These are phyloP conservation scores for Channa maculata DNA, from an alignment of 2,113 vertebrate genomes.

Conservation along the genomic window DNA sequence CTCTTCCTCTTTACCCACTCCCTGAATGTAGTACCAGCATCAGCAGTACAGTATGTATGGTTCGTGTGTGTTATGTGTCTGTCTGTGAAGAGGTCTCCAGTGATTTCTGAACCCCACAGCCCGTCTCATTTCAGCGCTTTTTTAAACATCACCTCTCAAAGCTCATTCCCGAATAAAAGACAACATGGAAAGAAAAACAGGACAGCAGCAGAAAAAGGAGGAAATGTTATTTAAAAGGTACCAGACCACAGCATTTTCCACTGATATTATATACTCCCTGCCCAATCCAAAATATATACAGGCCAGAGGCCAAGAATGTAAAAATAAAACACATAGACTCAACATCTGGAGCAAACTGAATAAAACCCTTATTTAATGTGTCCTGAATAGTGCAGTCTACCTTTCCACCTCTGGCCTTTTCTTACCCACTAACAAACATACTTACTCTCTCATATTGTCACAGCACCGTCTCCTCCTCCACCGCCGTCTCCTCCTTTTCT, in stretches of 20 bases:
- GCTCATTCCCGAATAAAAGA: conserved; percentile 94
- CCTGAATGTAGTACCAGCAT: conserved; percentile 58
- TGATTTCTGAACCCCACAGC: conserved; percentile 73
- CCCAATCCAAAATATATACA: conserved; percentile 99
- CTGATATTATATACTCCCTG: conserved; percentile 99
- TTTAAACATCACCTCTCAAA: conserved; percentile 84
- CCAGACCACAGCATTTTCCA: conserved; percentile 99
- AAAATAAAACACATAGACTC: conserved; percentile 95
- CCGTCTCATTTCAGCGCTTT: conserved; percentile 83
- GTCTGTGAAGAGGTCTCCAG: conserved; percentile 65
- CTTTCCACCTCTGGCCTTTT: conserved; percentile 90
- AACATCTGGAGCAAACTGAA: conserved; percentile 99
- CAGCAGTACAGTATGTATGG: conserved; percentile 22
- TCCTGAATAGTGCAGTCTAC: conserved; percentile 94
- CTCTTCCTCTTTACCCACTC: conserved; percentile 69
- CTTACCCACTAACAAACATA: conserved; percentile 48
- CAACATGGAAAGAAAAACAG: conserved; percentile 99
- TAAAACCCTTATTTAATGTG: conserved; percentile 99
- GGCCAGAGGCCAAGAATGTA: conserved; percentile 95
- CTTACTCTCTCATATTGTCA: conserved; percentile 15
- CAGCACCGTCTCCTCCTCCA: not conserved
- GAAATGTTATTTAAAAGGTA: conserved; percentile 99
- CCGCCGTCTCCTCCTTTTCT: too few species aligned
- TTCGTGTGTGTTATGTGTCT: conserved; percentile 28
- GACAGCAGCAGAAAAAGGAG: conserved; percentile 98